phyloP scores from a whole-genome alignment of 2,797 vertebrate species.

The Sebastes diaconus region DNA sequence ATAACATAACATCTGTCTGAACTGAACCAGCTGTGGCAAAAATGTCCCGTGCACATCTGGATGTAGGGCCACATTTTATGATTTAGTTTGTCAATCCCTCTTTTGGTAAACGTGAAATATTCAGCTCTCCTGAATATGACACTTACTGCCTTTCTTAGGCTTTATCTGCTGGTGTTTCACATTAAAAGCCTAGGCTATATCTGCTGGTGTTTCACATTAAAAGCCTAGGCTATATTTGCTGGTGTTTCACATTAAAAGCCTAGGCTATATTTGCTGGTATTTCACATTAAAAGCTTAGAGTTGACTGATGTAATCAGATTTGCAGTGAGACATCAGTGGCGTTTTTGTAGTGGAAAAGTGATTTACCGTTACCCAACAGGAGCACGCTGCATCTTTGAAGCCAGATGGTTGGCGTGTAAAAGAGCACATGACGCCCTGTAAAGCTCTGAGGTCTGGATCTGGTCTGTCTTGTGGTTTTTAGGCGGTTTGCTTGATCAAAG shows the following conservation, averaged over 20 bases:
- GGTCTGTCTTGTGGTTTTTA: constrained; percentile 39
- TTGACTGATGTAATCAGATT: neutral
- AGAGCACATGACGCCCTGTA: constrained; percentile 11
- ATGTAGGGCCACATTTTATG: neutral
- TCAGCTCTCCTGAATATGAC: neutral
- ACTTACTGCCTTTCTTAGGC: too few relatives aligned
- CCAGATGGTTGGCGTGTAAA: constrained; percentile 66
- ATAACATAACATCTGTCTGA: neutral
- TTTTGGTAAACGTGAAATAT: neutral
- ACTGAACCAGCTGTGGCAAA: neutral
- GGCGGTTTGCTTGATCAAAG: neutral
- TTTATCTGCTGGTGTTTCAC: too few relatives aligned
- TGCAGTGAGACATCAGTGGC: neutral
- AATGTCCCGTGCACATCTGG: constrained; percentile 4
- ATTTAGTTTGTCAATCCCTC: neutral
- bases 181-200: too few relatives aligned
- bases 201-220: too few relatives aligned
- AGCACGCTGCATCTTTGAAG: constrained; percentile 49
- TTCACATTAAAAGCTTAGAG: neutral
- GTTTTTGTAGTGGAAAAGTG: constrained; percentile 30
- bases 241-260: too few relatives aligned
- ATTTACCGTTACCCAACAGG: constrained; percentile 53
- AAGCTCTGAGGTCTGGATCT: constrained; percentile 47
- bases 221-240: too few relatives aligned
- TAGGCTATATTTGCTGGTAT: too few relatives aligned